Base-by-base conservation (phyloP, 2,113 vertebrate genomes). In the Pyxicephalus adspersus region DNA sequence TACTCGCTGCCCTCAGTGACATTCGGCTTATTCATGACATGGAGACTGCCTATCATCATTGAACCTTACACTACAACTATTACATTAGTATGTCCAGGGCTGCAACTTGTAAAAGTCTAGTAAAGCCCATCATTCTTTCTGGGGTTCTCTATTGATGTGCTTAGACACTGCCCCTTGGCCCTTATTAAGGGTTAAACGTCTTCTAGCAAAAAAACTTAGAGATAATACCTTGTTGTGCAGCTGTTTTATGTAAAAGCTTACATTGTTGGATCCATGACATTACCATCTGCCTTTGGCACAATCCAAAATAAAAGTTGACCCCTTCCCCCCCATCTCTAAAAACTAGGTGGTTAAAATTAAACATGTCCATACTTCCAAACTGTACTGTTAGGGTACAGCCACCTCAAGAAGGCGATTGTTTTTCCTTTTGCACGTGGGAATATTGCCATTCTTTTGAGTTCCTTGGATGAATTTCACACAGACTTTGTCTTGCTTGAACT, bases 341-440 rank as follows among this genome's bases (percentile, higher is more conserved):
- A 92, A 96, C 91, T 94, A 95, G 94, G 95, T 93, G 87, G 86
- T 90, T 85, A 90, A 86, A 89, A 89, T 81, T 87, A 85, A 89
- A 91, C 79, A 85, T 90, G 89, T 92, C 91, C 88, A 3, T 87
- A 52, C 2, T 18, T 58, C 83, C 83, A 86, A 84, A 63, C 76
- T 77, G 64, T 89, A 91, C 28, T 86, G 87, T 76, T 94, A 91
- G 15, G 98, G 96, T 55, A 99, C 95, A 6, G 95, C 95, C 80
- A 99, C 98, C 91, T 99, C 98, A 51, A 99, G 94, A 80, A 99
- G 95, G 5, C 96, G 94, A 87, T 98, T 99, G 93, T 97, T 99
- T 94, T 96, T 99, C 88, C 98, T 94, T 84, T 97, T 98, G 93
- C 97, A 99, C 13, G 93, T 92, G 3, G 91, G 96, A 23, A 93